These are phyloP conservation scores for Euclidia mi DNA, from an alignment of 2,888 invertebrate genomes.

Conservation along the genomic window DNA sequence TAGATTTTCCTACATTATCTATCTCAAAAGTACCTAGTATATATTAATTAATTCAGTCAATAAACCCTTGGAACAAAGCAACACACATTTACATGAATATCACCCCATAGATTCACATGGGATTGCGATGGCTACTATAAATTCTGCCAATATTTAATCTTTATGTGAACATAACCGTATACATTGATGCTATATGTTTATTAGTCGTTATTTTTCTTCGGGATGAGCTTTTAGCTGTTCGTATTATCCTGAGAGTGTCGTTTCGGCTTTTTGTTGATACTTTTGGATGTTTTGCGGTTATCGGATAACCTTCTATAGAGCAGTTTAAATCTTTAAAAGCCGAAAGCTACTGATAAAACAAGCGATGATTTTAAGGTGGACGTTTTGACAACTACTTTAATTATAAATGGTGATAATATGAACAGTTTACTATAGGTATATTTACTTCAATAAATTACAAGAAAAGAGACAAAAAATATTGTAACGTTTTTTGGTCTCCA, in stretches of 20 bases:
- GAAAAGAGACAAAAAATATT: too few relatives aligned
- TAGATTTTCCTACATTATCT: slow-evolving; percentile 22
- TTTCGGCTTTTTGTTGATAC: background rate
- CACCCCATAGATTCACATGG: slow-evolving; percentile 16
- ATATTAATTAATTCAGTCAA: slow-evolving; percentile 25
- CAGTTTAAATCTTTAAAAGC: too few relatives aligned
- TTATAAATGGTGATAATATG: too few relatives aligned
- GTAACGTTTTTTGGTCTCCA: too few relatives aligned
- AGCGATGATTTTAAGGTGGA: too few relatives aligned
- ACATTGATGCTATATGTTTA: slow-evolving; percentile 9
- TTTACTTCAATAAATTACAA: too few relatives aligned
- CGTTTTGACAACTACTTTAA: too few relatives aligned
- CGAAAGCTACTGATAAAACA: too few relatives aligned
- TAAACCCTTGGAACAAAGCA: slow-evolving; percentile 37
- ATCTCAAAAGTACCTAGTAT: slow-evolving; percentile 6
- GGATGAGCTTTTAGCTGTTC: slow-evolving; percentile 2
- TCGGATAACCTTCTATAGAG: too few relatives aligned
- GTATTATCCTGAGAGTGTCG: background rate
- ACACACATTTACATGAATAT: slow-evolving; percentile 46
- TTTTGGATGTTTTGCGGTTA: too few relatives aligned
- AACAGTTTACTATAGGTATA: too few relatives aligned
- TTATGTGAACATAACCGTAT: slow-evolving; percentile 30
- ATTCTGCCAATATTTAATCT: slow-evolving; percentile 44
- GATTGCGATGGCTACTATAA: slow-evolving; percentile 42
- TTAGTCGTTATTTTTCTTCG: background rate